Conservation (phyloP, 1,140 invertebrate species). For the Zaprionus ornatus region DNA sequence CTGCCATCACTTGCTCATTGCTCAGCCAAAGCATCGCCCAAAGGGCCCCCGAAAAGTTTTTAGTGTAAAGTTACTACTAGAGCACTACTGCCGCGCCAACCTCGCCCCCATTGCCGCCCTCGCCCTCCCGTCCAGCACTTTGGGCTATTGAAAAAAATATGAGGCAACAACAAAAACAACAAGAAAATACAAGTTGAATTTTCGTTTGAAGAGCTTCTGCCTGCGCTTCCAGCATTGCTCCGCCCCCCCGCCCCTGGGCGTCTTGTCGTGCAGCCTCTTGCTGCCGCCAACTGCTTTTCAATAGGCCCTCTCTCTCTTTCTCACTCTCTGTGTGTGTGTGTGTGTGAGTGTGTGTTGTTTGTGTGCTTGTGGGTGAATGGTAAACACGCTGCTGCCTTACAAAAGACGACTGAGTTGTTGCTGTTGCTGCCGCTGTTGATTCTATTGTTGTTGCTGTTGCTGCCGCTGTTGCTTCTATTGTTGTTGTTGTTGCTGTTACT, state of each 20-base stretch:
- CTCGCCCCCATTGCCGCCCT: not conserved
- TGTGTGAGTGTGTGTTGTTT: constrained; percentile 9
- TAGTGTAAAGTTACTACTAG: constrained; percentile 57
- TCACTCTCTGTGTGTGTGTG: constrained; percentile 12
- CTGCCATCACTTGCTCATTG: constrained; percentile 21
- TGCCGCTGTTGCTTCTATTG: not conserved
- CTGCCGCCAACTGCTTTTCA: constrained; percentile 27
- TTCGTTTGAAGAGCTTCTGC: constrained; percentile 63
- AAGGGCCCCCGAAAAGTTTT: constrained; percentile 54
- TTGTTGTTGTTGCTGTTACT: constrained; percentile 17
- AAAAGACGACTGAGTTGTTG: constrained; percentile 18
- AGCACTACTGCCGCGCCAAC: constrained; percentile 9
- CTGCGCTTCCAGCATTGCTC: not conserved
- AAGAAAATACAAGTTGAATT: constrained; percentile 57
- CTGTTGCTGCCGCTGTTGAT: not conserved
- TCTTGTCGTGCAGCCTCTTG: not conserved
- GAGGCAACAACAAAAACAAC: constrained; percentile 33
- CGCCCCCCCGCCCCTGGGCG: too few relatives aligned
- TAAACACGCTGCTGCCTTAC: constrained; percentile 45
- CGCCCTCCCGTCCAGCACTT: constrained; percentile 6
- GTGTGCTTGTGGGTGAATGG: constrained; percentile 32
- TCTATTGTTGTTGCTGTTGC: constrained; percentile 19
- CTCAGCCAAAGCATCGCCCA: constrained; percentile 39
- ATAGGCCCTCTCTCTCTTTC: constrained; percentile 15
- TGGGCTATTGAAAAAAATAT: constrained; percentile 29